Conservation (phyloP, 2,797 vertebrate species). For the Allobates femoralis region DNA sequence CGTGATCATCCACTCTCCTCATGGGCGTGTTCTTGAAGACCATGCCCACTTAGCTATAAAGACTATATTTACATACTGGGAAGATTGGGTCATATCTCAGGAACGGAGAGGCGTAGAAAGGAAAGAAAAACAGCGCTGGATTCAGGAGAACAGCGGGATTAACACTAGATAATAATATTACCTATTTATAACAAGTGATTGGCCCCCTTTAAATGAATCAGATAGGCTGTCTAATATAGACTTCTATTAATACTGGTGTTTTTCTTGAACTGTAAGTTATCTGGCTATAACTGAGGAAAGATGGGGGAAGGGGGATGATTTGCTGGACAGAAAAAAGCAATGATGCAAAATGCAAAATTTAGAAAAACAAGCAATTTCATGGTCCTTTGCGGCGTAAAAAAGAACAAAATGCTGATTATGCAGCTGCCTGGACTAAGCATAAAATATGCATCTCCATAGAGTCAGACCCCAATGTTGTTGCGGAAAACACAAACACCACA, state of each 20-base stretch:
- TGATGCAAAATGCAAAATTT: not conserved
- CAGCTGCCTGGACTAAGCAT: not conserved
- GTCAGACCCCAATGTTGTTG: not conserved
- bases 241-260: not conserved
- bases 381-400: slow-evolving; percentile 1
- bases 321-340: not conserved
- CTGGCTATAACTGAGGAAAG: not conserved
- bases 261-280: not conserved
- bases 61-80: too few species aligned
- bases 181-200: too few species aligned
- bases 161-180: too few species aligned
- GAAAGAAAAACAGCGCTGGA: too few species aligned
- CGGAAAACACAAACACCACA: slow-evolving; percentile 7
- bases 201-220: not conserved
- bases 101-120: too few species aligned
- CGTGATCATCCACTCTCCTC: too few species aligned
- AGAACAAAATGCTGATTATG: slow-evolving; percentile 22
- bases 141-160: too few species aligned
- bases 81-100: too few species aligned
- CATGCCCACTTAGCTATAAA: too few species aligned
- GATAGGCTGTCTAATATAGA: not conserved
- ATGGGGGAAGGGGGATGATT: too few species aligned
- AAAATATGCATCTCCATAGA: slow-evolving; percentile 18
- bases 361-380: slow-evolving; percentile 20
- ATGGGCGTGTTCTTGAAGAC: too few species aligned